Percentiles rank a stretch among this genome's conserved stretches.
Conservation (phyloP, 2,888 invertebrate species). For the Euzophera pinguis region DNA sequence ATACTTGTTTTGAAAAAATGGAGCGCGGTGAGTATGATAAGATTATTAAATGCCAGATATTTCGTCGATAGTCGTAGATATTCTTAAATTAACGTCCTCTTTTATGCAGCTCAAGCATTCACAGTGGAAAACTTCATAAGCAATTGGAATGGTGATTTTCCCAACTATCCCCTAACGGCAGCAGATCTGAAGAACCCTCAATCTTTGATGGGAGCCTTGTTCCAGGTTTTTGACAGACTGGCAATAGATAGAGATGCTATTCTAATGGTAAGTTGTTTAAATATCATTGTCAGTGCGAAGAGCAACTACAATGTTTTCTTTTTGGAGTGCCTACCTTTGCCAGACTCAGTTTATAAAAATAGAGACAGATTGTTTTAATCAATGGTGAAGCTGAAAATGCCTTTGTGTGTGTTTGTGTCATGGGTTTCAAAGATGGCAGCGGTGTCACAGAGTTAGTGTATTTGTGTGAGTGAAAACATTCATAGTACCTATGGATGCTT, state of each 20-base stretch:
- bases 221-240: constrained; percentile 51
- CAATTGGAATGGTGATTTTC: constrained; percentile 57
- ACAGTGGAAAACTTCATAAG: constrained; percentile 44
- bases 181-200: constrained; percentile 56
- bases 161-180: constrained; percentile 41
- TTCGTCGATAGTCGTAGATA: background rate
- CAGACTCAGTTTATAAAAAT: no score
- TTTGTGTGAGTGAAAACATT: no score
- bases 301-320: no score
- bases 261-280: constrained; percentile 39
- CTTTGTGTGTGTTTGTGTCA: no score
- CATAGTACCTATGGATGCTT: no score
- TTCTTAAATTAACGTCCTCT: background rate
- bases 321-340: no score
- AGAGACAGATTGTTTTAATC: no score
- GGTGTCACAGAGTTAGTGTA: no score
- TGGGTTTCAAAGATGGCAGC: no score
- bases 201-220: constrained; percentile 53
- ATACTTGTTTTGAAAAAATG: constrained; percentile 7
- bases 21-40: constrained; percentile 17
- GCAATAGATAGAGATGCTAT: constrained; percentile 57
- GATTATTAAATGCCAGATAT: no score
- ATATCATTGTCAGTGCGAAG: no score
- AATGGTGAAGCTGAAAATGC: no score
- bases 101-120: constrained; percentile 29